Evolutionary conservation across 1,140 invertebrate species (phyloP), one percentile per base, ranked within the genome.

Genomic region (Drosophila seguyi): DNA sequence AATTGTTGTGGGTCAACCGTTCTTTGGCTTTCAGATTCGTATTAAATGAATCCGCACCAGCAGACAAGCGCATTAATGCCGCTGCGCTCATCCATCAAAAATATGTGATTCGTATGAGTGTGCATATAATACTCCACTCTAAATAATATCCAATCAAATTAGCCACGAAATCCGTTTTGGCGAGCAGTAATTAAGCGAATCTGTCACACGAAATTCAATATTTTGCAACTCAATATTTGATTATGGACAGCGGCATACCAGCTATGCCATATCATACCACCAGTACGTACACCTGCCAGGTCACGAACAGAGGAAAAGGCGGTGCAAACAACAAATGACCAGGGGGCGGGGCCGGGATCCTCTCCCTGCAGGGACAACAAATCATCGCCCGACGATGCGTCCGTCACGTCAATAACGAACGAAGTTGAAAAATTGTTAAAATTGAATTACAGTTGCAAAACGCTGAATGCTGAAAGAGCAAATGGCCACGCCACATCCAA

Each of bases 361-460:
- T 7, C 18, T 41, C 29, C 53, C 53, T 36, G 56, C 53, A 55
- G 47, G 36, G 57, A 56, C 62, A 68, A 82, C 85, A 78, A 90
- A 82, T 85, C 82, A 90, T 90, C 84, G 80, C 61, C 81, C 58
- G 74, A 86, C 75, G 81, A 87, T 79, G 90, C 91, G 87, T 84
- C 90, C 91, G 87, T 84, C 90, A 90, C 83, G 90, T 92, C 90
- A 91, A 92, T 90, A 92, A 91, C 84, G 67, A 73, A 73, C 68
- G 87, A 86, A 91, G 86, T 91, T 92, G 90, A 92, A 92, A 92
- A 92, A 92, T 92, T 92, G 90, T 92, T 92, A 92, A 92, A 92
- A 92, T 92, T 92, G 90, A 92, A 92, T 92, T 92, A 92, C 90
- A 92, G 90, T 91, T 92, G 85, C 85, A 90, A 90, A 88, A 84